phyloP scores from a whole-genome alignment of 2,888 invertebrate species.

The Napeogenes inachia region DNA sequence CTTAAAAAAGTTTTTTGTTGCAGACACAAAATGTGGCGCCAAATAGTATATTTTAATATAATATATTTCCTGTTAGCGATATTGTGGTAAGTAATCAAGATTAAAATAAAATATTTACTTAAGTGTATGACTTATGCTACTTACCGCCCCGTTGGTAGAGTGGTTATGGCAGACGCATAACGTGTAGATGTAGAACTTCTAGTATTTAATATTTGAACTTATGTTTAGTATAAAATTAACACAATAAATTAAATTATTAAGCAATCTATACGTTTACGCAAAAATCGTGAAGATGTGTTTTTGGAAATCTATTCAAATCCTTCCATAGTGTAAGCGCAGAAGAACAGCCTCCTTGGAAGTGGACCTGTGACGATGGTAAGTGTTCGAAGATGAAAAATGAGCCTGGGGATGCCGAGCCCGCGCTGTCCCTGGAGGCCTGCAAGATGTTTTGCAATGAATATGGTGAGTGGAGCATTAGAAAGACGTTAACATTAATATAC shows the following conservation, averaged over 20 bases:
- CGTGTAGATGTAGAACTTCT: too few species aligned
- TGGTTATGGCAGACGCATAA: too few species aligned
- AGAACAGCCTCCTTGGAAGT: constrained; percentile 65
- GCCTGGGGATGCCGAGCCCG: constrained; percentile 46
- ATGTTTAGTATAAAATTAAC: too few species aligned
- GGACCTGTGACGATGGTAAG: constrained; percentile 72
- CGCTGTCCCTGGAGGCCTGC: constrained; percentile 78
- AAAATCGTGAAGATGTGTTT: too few species aligned
- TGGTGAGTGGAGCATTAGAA: constrained; percentile 43
- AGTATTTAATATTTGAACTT: too few species aligned
- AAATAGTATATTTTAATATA: constrained; percentile 24
- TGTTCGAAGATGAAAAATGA: constrained; percentile 69
- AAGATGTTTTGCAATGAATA: constrained; percentile 79
- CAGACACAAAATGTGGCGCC: constrained; percentile 32
- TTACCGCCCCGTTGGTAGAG: too few species aligned
- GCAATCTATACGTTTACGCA: too few species aligned
- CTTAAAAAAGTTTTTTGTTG: constrained; percentile 23
- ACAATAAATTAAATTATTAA: too few species aligned
- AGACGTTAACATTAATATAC: too few species aligned
- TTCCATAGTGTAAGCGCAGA: constrained; percentile 43
- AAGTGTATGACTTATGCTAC: too few species aligned
- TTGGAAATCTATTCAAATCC: constrained; percentile 3
- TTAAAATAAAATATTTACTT: too few species aligned
- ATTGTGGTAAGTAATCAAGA: constrained; percentile 28
- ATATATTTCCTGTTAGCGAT: constrained; percentile 28